phyloP scores from a whole-genome alignment of 2,113 vertebrate genomes.

The Heterotis niloticus region DNA sequence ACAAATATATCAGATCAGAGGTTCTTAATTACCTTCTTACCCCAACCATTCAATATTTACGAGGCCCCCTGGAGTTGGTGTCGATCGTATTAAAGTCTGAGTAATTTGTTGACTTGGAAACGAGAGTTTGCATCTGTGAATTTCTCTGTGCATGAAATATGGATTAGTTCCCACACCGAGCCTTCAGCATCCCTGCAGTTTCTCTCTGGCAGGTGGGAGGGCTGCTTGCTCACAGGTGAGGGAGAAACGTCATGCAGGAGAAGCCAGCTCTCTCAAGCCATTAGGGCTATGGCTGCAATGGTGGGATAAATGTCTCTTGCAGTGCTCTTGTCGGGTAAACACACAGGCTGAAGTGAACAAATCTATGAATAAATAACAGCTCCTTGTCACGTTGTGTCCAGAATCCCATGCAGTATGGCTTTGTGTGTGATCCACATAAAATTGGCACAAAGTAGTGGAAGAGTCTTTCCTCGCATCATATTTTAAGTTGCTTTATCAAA shows the following conservation, averaged over 20 bases:
- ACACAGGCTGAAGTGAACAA: background rate
- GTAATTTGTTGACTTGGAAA: conserved; percentile 19
- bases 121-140: conserved; percentile 14
- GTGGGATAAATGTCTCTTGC: conserved; percentile 10
- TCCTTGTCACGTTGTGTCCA: background rate
- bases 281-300: background rate
- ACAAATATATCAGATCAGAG: conserved; percentile 5
- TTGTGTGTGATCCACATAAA: background rate
- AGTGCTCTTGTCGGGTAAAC: background rate
- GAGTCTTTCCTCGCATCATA: too few relatives aligned
- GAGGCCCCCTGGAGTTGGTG: background rate
- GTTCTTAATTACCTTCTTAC: conserved; percentile 17
- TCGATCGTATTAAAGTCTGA: conserved; percentile 9
- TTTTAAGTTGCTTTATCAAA: too few relatives aligned
- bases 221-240: background rate
- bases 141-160: conserved; percentile 15
- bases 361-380: background rate
- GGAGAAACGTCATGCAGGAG: background rate
- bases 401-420: background rate
- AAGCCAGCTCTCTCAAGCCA: background rate
- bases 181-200: background rate
- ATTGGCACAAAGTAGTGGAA: too few relatives aligned
- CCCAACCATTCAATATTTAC: conserved; percentile 23
- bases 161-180: background rate
- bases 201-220: background rate